Evolutionary conservation across 2,888 invertebrate genomes (phyloP).

Genomic region (Cepaea hortensis): DNA sequence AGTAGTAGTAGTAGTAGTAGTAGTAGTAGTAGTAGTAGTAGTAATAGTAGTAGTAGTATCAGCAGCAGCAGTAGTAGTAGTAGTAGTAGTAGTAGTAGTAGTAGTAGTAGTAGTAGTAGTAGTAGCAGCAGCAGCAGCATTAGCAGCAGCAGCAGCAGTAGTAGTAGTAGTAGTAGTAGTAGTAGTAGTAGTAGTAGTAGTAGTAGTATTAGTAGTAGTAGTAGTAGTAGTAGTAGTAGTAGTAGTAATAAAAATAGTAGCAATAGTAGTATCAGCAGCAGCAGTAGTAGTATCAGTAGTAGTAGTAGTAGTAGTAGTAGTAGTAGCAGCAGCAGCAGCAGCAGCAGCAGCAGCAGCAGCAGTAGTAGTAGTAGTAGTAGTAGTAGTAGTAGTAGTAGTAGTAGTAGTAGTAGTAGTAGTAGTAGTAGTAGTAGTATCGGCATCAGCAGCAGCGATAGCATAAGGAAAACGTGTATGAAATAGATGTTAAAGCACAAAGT

Average conservation of each 20-base stretch:
- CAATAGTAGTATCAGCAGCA: constrained; percentile 5
- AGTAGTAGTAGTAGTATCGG: constrained; percentile 18
- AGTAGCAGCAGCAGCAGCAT: constrained; percentile 10
- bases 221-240: background rate
- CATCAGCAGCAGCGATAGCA: background rate
- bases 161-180: constrained; percentile 17
- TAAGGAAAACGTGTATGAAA: background rate
- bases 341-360: background rate
- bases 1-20: constrained; percentile 29
- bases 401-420: constrained; percentile 25
- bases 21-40: constrained; percentile 35
- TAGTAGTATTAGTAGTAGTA: too few species aligned
- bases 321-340: background rate
- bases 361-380: constrained; percentile 30
- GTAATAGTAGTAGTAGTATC: constrained; percentile 33
- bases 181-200: background rate
- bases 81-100: too few species aligned
- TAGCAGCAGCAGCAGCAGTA: constrained; percentile 11
- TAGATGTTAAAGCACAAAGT: too few species aligned
- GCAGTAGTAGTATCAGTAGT: background rate
- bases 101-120: constrained; percentile 28
- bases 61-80: background rate
- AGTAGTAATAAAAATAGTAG: constrained; percentile 15
- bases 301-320: background rate
- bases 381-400: background rate